Percentiles rank a stretch among this genome's conserved stretches.
Evolutionary conservation across 2,797 vertebrate genomes (phyloP).

Genomic region (Enteromius thamalakanensis): DNA sequence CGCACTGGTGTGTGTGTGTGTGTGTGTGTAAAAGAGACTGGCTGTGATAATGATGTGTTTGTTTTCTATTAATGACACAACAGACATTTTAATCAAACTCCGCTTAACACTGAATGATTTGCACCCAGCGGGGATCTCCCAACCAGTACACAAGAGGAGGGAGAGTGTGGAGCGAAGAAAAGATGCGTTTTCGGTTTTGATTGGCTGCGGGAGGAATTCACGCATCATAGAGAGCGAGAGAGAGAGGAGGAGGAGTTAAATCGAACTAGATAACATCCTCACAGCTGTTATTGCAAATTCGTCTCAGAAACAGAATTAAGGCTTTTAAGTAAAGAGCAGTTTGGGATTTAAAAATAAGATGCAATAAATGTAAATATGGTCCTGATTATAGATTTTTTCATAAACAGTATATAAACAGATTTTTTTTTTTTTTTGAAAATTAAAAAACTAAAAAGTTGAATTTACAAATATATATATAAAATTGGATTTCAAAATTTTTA

Average conservation of each 20-base stretch:
- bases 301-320: not conserved
- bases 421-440: not conserved
- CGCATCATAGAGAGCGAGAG: not conserved
- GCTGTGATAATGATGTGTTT: constrained; percentile 57
- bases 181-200: not conserved
- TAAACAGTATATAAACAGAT: not conserved
- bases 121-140: constrained; percentile 55
- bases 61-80: constrained; percentile 56
- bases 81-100: constrained; percentile 57
- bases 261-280: not conserved
- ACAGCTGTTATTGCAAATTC: not conserved
- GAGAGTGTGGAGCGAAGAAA: constrained; percentile 38
- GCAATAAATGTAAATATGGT: not conserved
- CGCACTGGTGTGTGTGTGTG: constrained; percentile 75
- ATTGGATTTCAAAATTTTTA: too few species aligned
- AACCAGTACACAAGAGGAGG: constrained; percentile 35
- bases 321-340: not conserved
- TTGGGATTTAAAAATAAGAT: not conserved
- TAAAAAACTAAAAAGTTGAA: too few species aligned
- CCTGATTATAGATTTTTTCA: not conserved
- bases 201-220: constrained; percentile 1
- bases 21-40: constrained; percentile 16
- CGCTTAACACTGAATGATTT: constrained; percentile 57
- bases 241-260: constrained; percentile 10
- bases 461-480: too few species aligned